Base-by-base conservation (phyloP, 2,888 invertebrate species). In the Drosophila tripunctata region DNA sequence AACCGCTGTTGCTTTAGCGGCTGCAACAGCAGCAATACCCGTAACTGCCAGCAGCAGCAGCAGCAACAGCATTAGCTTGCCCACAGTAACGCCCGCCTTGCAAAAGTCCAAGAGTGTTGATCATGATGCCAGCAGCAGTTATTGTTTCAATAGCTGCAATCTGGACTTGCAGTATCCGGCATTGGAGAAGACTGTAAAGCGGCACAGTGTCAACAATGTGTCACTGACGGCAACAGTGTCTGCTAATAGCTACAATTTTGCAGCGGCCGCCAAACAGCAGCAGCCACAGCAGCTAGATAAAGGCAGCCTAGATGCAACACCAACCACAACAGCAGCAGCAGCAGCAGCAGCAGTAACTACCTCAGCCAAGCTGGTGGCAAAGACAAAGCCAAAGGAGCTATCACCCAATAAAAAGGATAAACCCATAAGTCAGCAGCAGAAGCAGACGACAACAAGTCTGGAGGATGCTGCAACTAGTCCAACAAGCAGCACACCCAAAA, bases 61-160 rank as follows among this genome's bases (percentile, higher is more conserved):
- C 27, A 14, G 21, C 33, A 19, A 10, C 56, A 22, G 27, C 56
- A 43, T 63, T 22, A n/a, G 56, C 24, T 2, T 41, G 36, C 33
- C 24, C 33, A 15, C 6, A n/a, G 15, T 65, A 40, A 82, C 75
- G 67, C 86, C 82, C 60, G 66, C 88, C 4, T 63, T 91, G 56
- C 90, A 91, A 76, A 90, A 92, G 78, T 91, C 91, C 2, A 92
- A 91, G 62, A 92, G 91, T 72, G 89, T 91, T 40, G 91, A 92
- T 52, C 88, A 88, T 41, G 90, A 91, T 61, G 84, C 56, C 35
- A 43, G 67, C 54, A 61, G 67, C 40, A 61, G 67, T 38, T 86
- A 88, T 31, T 80, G 71, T 48, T 89, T 83, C 57, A 89, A 90
- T 54, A 90, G 86, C 67, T 90, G 88, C 67, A 91, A 91, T 65